Conservation (phyloP, 2,797 vertebrate genomes). For the Catharus ustulatus region DNA sequence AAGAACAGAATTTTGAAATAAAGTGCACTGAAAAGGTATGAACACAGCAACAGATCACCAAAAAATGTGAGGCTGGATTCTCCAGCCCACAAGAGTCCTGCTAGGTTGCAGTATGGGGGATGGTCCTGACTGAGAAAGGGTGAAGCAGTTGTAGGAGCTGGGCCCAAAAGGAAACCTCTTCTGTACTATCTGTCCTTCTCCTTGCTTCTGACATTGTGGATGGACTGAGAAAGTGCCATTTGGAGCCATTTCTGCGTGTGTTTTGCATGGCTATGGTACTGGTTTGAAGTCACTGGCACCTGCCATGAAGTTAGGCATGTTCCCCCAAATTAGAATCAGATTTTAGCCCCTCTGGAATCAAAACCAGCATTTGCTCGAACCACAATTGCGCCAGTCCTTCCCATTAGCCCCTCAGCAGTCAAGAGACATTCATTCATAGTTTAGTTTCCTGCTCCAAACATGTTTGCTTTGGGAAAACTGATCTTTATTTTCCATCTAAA, state of each 20-base stretch:
- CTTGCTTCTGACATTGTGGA: fast-evolving
- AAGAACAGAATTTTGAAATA: conserved; percentile 2
- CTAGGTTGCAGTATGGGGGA: neutral
- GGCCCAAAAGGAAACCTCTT: neutral
- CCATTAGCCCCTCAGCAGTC: neutral
- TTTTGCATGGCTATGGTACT: neutral
- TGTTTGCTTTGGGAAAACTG: neutral
- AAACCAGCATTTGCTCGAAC: neutral
- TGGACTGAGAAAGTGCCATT: neutral
- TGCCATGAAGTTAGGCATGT: neutral
- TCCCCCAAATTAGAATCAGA: neutral
- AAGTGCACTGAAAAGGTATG: neutral
- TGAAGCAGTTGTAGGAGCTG: neutral
- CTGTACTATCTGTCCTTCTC: fast-evolving
- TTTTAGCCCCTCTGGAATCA: neutral
- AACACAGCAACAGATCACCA: conserved; percentile 37
- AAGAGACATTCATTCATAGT: neutral
- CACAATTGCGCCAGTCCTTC: neutral
- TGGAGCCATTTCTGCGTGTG: neutral
- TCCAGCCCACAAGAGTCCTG: neutral
- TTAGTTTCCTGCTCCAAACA: neutral
- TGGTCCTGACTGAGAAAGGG: neutral
- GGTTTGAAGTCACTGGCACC: neutral
- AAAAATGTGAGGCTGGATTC: conserved; percentile 35
- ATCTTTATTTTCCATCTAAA: conserved; percentile 7